These are phyloP conservation scores for Mobula birostris DNA, from an alignment of 2,113 vertebrate species.

Conservation along the genomic window DNA sequence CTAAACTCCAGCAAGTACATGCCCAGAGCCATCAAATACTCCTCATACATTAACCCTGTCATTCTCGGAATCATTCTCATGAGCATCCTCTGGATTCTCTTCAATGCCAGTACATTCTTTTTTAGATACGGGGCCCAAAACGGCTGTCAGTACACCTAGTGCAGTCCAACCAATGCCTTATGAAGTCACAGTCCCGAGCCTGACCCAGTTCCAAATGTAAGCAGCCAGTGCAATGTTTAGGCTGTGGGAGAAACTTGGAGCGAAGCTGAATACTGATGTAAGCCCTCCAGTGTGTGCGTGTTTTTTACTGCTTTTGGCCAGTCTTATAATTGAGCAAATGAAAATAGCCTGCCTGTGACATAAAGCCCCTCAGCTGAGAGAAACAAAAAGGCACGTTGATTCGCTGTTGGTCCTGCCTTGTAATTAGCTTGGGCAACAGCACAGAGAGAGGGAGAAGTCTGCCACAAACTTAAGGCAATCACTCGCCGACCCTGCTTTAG, in stretches of 20 bases:
- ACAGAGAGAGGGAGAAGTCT: not conserved
- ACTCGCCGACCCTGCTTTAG: not conserved
- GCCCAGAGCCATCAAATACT: no score
- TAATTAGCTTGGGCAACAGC: not conserved
- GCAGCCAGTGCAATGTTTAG: not conserved
- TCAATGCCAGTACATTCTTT: no score
- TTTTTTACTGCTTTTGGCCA: not conserved
- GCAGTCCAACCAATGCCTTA: no score
- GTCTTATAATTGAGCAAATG: constrained; percentile 15
- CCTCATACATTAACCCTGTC: no score
- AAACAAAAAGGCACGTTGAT: not conserved
- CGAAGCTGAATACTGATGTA: not conserved
- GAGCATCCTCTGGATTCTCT: no score
- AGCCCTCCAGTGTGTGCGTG: not conserved
- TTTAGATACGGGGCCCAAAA: no score
- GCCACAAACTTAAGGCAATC: not conserved
- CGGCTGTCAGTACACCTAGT: no score
- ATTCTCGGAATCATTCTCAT: no score
- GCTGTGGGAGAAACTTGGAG: not conserved
- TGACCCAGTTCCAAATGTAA: not conserved
- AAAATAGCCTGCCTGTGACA: constrained; percentile 9
- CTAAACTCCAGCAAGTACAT: no score
- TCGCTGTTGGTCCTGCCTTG: not conserved
- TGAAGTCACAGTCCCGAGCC: no score
- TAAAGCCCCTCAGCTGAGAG: not conserved